Percentiles rank a stretch among this genome's conserved stretches.
phyloP scores from a whole-genome alignment of 2,888 invertebrate species.

The Habrosyne pyritoides region DNA sequence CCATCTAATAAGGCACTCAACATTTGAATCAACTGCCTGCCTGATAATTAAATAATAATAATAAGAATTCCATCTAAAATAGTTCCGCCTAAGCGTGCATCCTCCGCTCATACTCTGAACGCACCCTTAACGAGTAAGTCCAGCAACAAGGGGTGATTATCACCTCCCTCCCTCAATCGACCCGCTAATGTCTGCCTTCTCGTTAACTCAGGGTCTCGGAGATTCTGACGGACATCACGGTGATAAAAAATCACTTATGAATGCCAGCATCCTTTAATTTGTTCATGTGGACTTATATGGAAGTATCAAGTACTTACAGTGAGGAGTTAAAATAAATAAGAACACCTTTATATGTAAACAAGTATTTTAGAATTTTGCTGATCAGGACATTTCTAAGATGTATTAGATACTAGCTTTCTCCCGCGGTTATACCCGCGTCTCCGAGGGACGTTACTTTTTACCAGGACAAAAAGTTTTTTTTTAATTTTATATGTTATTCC shows the following conservation, averaged over 20 bases:
- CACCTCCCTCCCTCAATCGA: conserved; percentile 52
- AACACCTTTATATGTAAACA: no score
- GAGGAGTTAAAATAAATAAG: not conserved
- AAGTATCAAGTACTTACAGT: not conserved
- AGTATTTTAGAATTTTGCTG: no score
- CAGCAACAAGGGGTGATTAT: conserved; percentile 59
- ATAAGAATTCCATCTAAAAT: not conserved
- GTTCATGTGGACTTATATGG: not conserved
- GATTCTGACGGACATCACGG: conserved; percentile 18
- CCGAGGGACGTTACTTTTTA: no score
- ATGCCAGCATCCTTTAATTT: not conserved
- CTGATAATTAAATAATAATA: no score
- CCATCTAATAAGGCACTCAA: no score
- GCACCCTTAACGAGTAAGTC: conserved; percentile 34
- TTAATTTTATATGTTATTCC: no score
- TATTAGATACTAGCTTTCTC: no score
- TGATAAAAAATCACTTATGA: not conserved
- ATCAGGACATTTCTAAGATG: no score
- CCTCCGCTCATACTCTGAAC: conserved; percentile 16
- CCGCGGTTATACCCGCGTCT: no score
- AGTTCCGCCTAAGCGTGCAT: not conserved
- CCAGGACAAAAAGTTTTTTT: no score
- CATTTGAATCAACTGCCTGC: not conserved
- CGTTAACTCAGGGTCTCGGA: conserved; percentile 39
- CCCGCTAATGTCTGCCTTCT: conserved; percentile 52